Evolutionary conservation across 2,888 invertebrate species (phyloP), one percentile per base, ranked within the genome.

Genomic region (Ferdinandea cuprea): DNA sequence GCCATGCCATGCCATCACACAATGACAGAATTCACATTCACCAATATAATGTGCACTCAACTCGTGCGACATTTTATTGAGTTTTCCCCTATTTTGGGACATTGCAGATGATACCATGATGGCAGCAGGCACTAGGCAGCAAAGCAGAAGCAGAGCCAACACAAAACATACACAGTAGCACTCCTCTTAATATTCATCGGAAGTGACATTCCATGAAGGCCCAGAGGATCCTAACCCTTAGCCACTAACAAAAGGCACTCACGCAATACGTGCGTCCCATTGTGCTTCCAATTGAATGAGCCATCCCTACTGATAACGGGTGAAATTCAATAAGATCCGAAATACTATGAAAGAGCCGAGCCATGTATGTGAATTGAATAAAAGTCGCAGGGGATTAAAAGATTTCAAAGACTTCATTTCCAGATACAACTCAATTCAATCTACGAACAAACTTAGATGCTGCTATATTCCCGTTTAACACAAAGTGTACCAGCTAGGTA

Each of bases 191-290:
- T 72, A 83, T 83, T 83, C 83, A 83, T 56, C 56, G 25, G 56
- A 78, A 83, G 83, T 68, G 61, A 50, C 63, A 42, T 61, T 40
- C 40, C 17, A 56, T 17, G 61, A 44, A 68, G 54, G 66, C 78
- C 83, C 66, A 44, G 58, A 78, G 78, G 78, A 83, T 63, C 83
- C 52, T 68, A 78, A 78, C 71, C 72, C 56, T 73, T 37, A 83
- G 28, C 56, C 71, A 72, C 56, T 63, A 83, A 78, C 78, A 83
- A 83, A 83, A 78, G 83, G 72, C 72, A 83, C 78, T 83, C 83
- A 83, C 83, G 83, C 83, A 83, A 78, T 83, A 83, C 83, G 83
- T 83, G 83, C 83, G 83, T 78, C 78, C 78, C 68, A 83, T 83
- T 83, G 83, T 83, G 83, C 72, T 83, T 83, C 72, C 83, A 77